Evolutionary conservation across 2,888 invertebrate species (phyloP), one percentile per base, ranked within the genome.

Genomic region (Iphiclides podalirius): DNA sequence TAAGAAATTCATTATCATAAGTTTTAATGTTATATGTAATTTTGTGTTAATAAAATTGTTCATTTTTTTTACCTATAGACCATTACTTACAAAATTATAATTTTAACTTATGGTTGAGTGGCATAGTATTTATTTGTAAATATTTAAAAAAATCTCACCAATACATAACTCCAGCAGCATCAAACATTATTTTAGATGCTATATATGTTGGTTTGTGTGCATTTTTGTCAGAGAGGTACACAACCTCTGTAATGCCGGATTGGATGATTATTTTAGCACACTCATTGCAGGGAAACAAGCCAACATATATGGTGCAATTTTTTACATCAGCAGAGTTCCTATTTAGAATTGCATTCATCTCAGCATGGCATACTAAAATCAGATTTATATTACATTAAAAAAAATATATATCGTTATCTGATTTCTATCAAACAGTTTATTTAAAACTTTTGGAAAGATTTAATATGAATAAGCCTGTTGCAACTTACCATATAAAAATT

Each of bases 231-330:
- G 95, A 95, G 67, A 96, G 84, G 71, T 95, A 98, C 8, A 94
- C 77, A 1, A 97, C 91, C 68, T 93, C 91, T 41, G 80, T 92
- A 23, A 98, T 96, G 0, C 98, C 96, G 0, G 97, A 93, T 71
- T 99, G 99, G 61, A 99, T 97, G 23, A 99, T 96, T 23, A 98
- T 89, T 79, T 99, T 99, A 0, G 98, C 96, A 85, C 99, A 99
- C 78, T 98, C 98, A 71, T 98, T 98, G 77, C 99, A 99, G 0
- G 99, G 99, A 76, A 98, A 99, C 12, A 98, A 80, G 0, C 94
- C 94, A 0, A 97, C 96, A 71, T 97, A 99, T 0, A 99, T 92
- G 0, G 91, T 92, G 67, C 97, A 96, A 56, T 93, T 91, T 60
- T 92, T 92, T 0, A 98, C 90, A 81, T 94, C 93, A 0, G 92